phyloP scores from a whole-genome alignment of 1,140 invertebrate species.

The Euwallacea similis region DNA sequence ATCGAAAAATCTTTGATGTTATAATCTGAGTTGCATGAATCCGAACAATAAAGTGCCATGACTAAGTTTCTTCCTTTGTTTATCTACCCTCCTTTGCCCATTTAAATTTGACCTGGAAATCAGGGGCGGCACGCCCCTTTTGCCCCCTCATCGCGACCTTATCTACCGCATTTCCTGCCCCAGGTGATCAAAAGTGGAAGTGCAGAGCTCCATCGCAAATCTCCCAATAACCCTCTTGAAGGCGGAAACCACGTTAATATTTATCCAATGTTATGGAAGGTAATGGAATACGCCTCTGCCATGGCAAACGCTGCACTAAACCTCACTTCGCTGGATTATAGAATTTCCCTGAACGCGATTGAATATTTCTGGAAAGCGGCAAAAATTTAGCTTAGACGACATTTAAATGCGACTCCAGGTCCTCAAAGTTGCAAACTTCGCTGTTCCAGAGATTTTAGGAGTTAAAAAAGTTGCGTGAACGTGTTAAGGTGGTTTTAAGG shows the following conservation, averaged over 20 bases:
- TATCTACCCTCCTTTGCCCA: slow-evolving; percentile 20
- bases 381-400: slow-evolving; percentile 30
- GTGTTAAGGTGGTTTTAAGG: slow-evolving; percentile 30
- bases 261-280: too few species aligned
- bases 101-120: slow-evolving; percentile 19
- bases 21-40: slow-evolving; percentile 29
- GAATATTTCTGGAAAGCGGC: slow-evolving; percentile 24
- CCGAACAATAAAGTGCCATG: slow-evolving; percentile 23
- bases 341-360: slow-evolving; percentile 17
- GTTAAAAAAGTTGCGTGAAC: slow-evolving; percentile 29
- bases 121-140: background rate
- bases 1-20: background rate
- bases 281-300: slow-evolving; percentile 4
- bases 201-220: background rate
- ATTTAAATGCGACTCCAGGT: slow-evolving; percentile 24
- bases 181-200: too few species aligned
- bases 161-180: too few species aligned
- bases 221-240: background rate
- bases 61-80: slow-evolving; percentile 31
- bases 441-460: slow-evolving; percentile 21
- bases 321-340: slow-evolving; percentile 17
- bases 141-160: too few species aligned
- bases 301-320: slow-evolving; percentile 7
- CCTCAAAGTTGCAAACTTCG: slow-evolving; percentile 20
- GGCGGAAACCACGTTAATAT: too few species aligned